Percentiles rank a stretch among this genome's conserved stretches.
These are phyloP conservation scores for Phocoena sinus DNA, from an alignment of 2,113 vertebrate genomes.

Conservation along the genomic window DNA sequence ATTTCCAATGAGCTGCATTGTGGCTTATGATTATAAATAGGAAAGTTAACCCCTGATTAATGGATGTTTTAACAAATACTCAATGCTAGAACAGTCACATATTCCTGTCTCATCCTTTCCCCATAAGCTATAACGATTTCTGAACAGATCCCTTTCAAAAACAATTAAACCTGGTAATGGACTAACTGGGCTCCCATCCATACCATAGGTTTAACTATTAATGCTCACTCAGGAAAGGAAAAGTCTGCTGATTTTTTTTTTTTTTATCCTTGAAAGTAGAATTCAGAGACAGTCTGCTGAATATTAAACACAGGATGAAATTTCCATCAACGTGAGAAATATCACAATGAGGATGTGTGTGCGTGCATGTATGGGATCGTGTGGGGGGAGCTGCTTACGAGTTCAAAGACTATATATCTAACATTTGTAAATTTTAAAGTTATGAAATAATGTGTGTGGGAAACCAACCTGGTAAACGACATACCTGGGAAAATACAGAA, in stretches of 20 bases:
- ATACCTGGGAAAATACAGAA: background rate
- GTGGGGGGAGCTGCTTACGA: background rate
- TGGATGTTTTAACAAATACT: conserved; percentile 40
- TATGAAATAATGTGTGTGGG: background rate
- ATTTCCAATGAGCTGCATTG: background rate
- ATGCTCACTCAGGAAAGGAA: conserved; percentile 15
- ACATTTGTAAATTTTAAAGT: background rate
- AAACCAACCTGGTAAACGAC: background rate
- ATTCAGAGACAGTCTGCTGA: background rate
- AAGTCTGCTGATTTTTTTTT: background rate
- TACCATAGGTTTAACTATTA: background rate
- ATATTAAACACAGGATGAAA: background rate
- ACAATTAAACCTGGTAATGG: conserved; percentile 20
- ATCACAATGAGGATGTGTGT: background rate
- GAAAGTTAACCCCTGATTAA: conserved; percentile 53
- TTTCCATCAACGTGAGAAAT: background rate
- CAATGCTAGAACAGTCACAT: background rate
- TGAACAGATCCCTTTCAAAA: conserved; percentile 8
- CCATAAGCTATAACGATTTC: background rate
- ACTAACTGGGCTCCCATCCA: background rate
- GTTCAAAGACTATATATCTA: background rate
- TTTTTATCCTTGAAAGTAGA: background rate
- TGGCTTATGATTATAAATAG: conserved; percentile 51
- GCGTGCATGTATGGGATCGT: background rate
- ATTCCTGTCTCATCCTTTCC: conserved; percentile 33